These are phyloP conservation scores for Aplysia californica DNA, from an alignment of 1,140 invertebrate species.

Conservation along the genomic window DNA sequence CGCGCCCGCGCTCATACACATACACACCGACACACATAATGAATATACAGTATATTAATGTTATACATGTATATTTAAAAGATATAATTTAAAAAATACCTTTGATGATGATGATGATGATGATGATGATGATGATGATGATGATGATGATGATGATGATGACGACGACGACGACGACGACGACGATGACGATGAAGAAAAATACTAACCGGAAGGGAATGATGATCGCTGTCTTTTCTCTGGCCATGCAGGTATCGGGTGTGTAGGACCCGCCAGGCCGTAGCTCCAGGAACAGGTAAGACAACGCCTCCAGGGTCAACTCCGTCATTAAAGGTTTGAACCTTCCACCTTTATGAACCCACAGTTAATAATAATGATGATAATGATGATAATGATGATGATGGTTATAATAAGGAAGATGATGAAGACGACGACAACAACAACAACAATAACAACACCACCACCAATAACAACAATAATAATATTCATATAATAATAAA, in stretches of 20 bases:
- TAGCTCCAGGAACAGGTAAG: background rate
- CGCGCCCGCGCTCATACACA: too few species aligned
- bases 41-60: background rate
- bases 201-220: slow-evolving; percentile 77
- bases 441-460: too few species aligned
- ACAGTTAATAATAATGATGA: background rate
- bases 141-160: slow-evolving; percentile 4
- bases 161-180: slow-evolving; percentile 64
- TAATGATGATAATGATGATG: too few species aligned
- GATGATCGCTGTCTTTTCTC: background rate
- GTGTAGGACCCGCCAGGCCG: background rate
- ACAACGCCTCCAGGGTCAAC: background rate
- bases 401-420: too few species aligned
- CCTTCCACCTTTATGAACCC: background rate
- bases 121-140: slow-evolving; percentile 4
- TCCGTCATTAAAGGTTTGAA: background rate
- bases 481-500: too few species aligned
- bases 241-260: background rate
- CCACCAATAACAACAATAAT: too few species aligned
- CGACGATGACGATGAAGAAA: slow-evolving; percentile 87
- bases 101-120: background rate
- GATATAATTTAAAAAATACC: background rate
- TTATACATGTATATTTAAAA: background rate
- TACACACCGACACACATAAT: slow-evolving; percentile 9
- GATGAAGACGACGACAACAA: too few species aligned